Evolutionary conservation across 2,888 invertebrate genomes (phyloP).

Genomic region (Drosophila demipolita): DNA sequence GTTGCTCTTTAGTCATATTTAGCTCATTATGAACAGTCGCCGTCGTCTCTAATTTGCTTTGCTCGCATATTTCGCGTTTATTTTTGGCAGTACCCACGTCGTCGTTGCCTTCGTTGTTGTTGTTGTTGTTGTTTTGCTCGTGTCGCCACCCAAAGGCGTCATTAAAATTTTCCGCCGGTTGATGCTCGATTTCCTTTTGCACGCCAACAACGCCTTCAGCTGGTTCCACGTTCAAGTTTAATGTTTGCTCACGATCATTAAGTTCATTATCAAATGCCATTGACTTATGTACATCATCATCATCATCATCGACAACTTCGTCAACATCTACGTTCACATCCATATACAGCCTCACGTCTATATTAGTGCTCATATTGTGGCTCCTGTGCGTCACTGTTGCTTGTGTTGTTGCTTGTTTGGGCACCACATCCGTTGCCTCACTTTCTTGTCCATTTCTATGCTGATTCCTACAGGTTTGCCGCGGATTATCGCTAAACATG

Average conservation of each 20-base stretch:
- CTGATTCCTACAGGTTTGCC: conserved; percentile 36
- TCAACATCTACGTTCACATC: conserved; percentile 26
- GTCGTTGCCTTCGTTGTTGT: conserved; percentile 29
- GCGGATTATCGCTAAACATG: conserved; percentile 54
- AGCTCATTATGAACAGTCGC: conserved; percentile 63
- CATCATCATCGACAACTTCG: conserved; percentile 16
- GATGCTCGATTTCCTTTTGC: conserved; percentile 73
- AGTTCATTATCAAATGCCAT: conserved; percentile 74
- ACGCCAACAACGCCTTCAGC: conserved; percentile 55
- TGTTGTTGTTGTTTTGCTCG: conserved; percentile 18
- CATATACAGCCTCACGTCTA: conserved; percentile 45
- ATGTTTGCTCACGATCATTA: conserved; percentile 57
- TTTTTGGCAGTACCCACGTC: conserved; percentile 67
- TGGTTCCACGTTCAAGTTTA: conserved; percentile 69
- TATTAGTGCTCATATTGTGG: conserved; percentile 57
- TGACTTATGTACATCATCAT: conserved; percentile 53
- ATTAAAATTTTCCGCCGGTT: conserved; percentile 79
- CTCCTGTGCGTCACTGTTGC: conserved; percentile 67
- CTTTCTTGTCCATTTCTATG: conserved; percentile 39
- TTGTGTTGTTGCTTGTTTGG: conserved; percentile 41
- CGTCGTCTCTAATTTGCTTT: conserved; percentile 68
- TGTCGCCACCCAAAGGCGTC: conserved; percentile 72
- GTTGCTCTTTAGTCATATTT: conserved; percentile 72
- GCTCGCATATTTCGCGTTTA: conserved; percentile 73
- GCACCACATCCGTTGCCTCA: conserved; percentile 42